Percentiles rank a stretch among this genome's conserved stretches.
Evolutionary conservation across 2,113 vertebrate genomes (phyloP).

Genomic region (Rhinoderma darwinii): DNA sequence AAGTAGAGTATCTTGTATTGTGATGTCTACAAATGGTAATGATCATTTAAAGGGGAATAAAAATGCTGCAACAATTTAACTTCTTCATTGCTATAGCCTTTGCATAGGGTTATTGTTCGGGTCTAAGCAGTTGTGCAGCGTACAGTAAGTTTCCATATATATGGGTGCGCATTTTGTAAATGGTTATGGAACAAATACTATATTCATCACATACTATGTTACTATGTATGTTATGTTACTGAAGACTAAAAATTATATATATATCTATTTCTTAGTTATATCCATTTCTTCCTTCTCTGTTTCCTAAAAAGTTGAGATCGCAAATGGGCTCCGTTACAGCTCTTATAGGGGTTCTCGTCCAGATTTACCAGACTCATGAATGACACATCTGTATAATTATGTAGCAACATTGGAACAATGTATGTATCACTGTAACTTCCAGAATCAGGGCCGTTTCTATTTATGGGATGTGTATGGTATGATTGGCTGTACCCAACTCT

Average conservation of each 20-base stretch:
- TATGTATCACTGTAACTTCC: neutral
- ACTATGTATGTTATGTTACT: no score
- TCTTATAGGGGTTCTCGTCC: neutral
- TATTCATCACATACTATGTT: neutral
- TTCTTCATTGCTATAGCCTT: neutral
- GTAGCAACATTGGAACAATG: neutral
- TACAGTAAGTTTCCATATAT: neutral
- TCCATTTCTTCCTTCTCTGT: neutral
- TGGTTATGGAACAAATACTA: no score
- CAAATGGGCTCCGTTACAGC: neutral
- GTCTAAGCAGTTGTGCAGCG: neutral
- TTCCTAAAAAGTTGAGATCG: neutral
- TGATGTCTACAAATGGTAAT: slow-evolving; percentile 39
- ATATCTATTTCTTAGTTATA: neutral
- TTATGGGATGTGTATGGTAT: no score
- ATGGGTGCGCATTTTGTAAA: neutral
- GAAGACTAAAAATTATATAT: neutral
- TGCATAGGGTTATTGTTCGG: neutral
- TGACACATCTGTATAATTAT: neutral
- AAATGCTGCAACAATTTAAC: slow-evolving; percentile 18
- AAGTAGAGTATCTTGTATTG: slow-evolving; percentile 30
- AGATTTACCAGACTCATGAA: neutral
- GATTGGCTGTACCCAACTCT: no score
- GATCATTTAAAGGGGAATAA: slow-evolving; percentile 16
- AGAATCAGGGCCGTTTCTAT: no score